Evolutionary conservation across 2,888 invertebrate genomes (phyloP), one percentile per base, ranked within the genome.

Genomic region (Spodoptera picta): DNA sequence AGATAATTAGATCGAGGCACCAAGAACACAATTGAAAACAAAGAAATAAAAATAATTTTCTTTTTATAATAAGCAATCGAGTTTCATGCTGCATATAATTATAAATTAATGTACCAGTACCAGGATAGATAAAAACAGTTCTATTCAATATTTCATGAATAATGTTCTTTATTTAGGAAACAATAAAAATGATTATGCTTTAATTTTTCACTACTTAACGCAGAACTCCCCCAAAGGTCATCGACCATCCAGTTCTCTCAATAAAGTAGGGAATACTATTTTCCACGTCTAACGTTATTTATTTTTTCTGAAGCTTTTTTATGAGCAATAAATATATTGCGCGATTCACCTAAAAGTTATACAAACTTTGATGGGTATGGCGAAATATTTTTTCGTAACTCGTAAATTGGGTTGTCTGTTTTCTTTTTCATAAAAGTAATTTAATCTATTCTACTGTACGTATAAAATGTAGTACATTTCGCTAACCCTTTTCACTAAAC

Each of bases 401-500:
- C 64, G 72, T 75, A 83, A 83, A 84, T 83, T 76, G 80, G 80
- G 83, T 84, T 73, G 76, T 65, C 74, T 79, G 78, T 80, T 85
- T 86, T 84, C 83, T 85, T 86, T 87, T 86, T 83, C 83, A 85
- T 87, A 84, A 83, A 87, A 89, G 88, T 90, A 90, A 92, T 91
- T 90, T 90, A 90, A 91, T 92, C 85, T 90, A 79, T 81, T 87
- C 83, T 87, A 83, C 86, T 91, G 87, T 87, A 87, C 88, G 72
- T 62, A 67, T 31, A 43, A 47, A 67, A 69, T 41, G 44, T 62
- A 69, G 84, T 85, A 87, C 83, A 82, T 85, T 87, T 86, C 83
- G 87, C 85, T 85, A 90, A 92, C 92, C 93, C 92, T 93, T 92
- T 90, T 93, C 90, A 90, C 84, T 84, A 80, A 92, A 92, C 85